A percentile compares a stretch with the other conserved stretches of the same genome.
Evolutionary conservation across 2,113 vertebrate genomes (phyloP).

Genomic region (Marmota flaviventris): DNA sequence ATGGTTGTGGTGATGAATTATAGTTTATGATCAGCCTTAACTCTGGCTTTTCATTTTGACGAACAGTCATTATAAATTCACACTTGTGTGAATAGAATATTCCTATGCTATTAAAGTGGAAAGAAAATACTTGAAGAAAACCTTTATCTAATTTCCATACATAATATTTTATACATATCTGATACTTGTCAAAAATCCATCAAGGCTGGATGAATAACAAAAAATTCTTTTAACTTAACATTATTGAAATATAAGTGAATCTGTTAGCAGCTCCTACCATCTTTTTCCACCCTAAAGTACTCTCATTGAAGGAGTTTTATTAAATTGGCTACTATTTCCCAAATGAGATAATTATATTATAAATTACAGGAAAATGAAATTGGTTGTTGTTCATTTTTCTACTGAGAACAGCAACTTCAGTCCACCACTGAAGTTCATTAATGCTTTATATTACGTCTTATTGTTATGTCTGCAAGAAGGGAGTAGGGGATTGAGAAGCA

Average conservation of each 20-base stretch:
- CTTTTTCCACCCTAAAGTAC: neutral
- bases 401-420: neutral
- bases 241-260: conserved; percentile 15
- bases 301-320: neutral
- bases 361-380: conserved; percentile 10
- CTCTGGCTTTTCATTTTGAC: conserved; percentile 45
- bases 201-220: neutral
- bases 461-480: neutral
- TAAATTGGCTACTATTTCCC: conserved; percentile 32
- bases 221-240: neutral
- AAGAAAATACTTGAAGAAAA: neutral
- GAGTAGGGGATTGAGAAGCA: neutral
- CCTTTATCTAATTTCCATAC: conserved; percentile 41
- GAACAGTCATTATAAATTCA: neutral
- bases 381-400: conserved; percentile 26
- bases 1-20: neutral
- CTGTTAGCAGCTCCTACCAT: neutral
- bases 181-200: neutral
- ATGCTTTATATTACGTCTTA: conserved; percentile 34
- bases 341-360: neutral
- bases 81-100: neutral
- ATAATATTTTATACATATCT: conserved; percentile 19
- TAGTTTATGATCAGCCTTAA: neutral
- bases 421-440: conserved; percentile 58
- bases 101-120: neutral